These are phyloP conservation scores for Chalcis sispes DNA, from an alignment of 2,888 invertebrate species.

Conservation along the genomic window DNA sequence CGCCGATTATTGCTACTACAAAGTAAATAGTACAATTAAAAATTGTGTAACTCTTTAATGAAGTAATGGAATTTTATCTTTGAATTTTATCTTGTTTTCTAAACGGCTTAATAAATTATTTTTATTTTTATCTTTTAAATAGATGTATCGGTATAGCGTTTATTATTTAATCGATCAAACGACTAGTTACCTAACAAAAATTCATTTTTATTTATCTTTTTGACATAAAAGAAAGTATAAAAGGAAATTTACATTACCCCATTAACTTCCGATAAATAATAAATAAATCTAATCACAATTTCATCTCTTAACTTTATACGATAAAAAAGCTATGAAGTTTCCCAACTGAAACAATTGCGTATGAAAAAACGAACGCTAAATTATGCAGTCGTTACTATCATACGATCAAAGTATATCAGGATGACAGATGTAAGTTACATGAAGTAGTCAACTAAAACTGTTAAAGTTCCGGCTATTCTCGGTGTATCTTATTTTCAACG, in stretches of 20 bases:
- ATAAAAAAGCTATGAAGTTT: background rate
- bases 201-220: no score
- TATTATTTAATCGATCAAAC: no score
- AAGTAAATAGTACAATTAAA: constrained; percentile 16
- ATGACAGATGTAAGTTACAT: constrained; percentile 42
- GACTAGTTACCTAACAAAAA: no score
- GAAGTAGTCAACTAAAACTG: constrained; percentile 15
- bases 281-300: constrained; percentile 22
- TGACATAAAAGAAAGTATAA: no score
- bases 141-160: background rate
- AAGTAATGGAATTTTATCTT: constrained; percentile 8
- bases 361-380: background rate
- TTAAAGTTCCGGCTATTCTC: constrained; percentile 16
- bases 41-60: constrained; percentile 14
- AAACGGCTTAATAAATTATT: background rate
- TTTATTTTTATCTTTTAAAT: constrained; percentile 1
- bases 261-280: background rate
- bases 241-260: no score
- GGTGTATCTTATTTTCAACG: constrained; percentile 22
- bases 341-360: background rate
- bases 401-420: constrained; percentile 23
- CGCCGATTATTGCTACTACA: constrained; percentile 4
- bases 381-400: constrained; percentile 8
- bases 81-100: constrained; percentile 12
- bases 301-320: constrained; percentile 20